phyloP scores from a whole-genome alignment of 2,888 invertebrate species.

The Baronia brevicornis region DNA sequence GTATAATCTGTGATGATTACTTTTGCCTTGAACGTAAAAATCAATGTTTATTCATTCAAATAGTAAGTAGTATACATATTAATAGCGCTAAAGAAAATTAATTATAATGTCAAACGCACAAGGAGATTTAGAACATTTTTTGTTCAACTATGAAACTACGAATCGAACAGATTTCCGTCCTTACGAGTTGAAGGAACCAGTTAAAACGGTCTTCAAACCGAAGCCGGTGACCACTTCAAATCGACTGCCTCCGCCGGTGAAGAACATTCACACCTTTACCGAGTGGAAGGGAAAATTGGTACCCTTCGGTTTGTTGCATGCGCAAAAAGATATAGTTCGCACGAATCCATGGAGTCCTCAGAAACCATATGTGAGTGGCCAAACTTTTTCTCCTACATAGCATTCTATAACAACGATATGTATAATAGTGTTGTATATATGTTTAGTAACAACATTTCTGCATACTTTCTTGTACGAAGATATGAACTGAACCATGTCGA shows the following conservation, averaged over 20 bases:
- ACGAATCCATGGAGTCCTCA: slow-evolving; percentile 35
- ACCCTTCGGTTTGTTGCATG: slow-evolving; percentile 36
- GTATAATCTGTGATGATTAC: too few species aligned
- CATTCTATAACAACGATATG: too few species aligned
- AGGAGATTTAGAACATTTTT: slow-evolving; percentile 27
- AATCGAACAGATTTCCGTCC: slow-evolving; percentile 30
- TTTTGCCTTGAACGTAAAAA: too few species aligned
- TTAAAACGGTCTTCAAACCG: slow-evolving; percentile 25
- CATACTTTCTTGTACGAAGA: too few species aligned
- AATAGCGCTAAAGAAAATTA: too few species aligned
- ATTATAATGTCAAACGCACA: slow-evolving; percentile 13
- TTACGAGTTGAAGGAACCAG: slow-evolving; percentile 21
- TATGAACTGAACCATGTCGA: too few species aligned
- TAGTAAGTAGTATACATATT: too few species aligned
- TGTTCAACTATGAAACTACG: slow-evolving; percentile 38
- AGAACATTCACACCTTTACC: slow-evolving; percentile 37
- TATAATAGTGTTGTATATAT: too few species aligned
- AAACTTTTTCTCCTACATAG: background rate
- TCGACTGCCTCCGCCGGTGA: slow-evolving; percentile 23
- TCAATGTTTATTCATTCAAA: too few species aligned
- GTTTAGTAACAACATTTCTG: too few species aligned
- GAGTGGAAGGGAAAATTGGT: slow-evolving; percentile 27
- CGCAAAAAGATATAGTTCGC: slow-evolving; percentile 27
- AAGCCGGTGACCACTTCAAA: slow-evolving; percentile 19
- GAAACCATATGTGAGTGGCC: slow-evolving; percentile 31